Percentiles rank a stretch among this genome's conserved stretches.
phyloP scores from a whole-genome alignment of 2,797 vertebrate species.

The Pelobates cultripes region DNA sequence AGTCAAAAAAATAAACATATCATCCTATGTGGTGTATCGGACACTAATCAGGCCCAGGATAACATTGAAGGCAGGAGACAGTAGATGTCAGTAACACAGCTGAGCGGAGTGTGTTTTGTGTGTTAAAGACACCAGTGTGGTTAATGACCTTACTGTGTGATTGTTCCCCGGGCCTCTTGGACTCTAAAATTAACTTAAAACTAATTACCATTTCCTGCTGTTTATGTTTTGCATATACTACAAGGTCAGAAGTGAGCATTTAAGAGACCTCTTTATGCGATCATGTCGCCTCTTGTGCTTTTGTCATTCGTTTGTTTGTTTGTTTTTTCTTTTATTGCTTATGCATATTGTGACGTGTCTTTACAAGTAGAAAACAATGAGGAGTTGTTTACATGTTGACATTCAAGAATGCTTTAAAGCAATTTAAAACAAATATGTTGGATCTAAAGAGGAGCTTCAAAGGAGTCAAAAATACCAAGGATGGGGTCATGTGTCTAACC shows the following conservation, averaged over 20 bases:
- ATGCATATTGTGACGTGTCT: background rate
- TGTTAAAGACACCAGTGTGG: conserved; percentile 73
- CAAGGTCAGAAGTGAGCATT: conserved; percentile 81
- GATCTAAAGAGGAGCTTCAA: too few species aligned
- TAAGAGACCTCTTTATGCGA: conserved; percentile 19
- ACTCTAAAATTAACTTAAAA: conserved; percentile 77
- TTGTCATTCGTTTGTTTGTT: background rate
- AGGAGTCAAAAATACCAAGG: too few species aligned
- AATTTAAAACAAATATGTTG: too few species aligned
- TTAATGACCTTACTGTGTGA: conserved; percentile 79
- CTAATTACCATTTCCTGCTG: conserved; percentile 88
- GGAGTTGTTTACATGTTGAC: background rate
- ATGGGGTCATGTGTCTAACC: background rate
- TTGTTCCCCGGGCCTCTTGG: conserved; percentile 77
- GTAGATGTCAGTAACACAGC: conserved; percentile 38
- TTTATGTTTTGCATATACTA: conserved; percentile 89
- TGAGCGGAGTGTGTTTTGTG: conserved; percentile 60
- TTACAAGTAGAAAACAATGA: background rate
- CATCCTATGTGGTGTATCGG: conserved; percentile 22
- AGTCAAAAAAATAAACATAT: conserved; percentile 43
- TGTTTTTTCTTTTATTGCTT: background rate
- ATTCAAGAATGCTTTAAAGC: too few species aligned
- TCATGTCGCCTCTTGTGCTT: conserved; percentile 1
- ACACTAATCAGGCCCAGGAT: conserved; percentile 31
- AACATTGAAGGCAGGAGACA: conserved; percentile 32